Evolutionary conservation across 2,888 invertebrate genomes (phyloP), one percentile per base, ranked within the genome.

Genomic region (Frankliniella fusca): DNA sequence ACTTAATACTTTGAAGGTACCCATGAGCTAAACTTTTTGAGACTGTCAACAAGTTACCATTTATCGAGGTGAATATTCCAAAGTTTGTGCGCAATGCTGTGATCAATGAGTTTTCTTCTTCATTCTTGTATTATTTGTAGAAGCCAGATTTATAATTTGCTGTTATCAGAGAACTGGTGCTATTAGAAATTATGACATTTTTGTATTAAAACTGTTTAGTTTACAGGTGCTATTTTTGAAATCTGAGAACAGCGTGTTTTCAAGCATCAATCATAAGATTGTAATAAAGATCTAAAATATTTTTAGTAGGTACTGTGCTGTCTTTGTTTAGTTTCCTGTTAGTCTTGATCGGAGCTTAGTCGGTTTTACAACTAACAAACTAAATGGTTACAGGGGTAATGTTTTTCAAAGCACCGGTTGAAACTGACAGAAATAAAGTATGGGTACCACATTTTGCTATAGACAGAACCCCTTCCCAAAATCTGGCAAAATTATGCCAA

Each of bases 281-380:
- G 38, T 38, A 38, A 38, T 38, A 5, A 38, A 38, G 38, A 2
- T 38, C 38, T 38, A 38, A 38, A 38, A 38, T 38, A 38, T 38
- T 38, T 38, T 38, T 3, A 38, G 5, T 5, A 5, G 38, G 38
- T 38, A 38, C 61, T 61, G 5, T 12, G 70, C 70, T 23, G 70
- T 27, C 70, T 27, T 76, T n/a, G 70, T 76, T 76, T 76, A 23
- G 70, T 76, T 76, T 12, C 23, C 12, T 76, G 70, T 76, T 76
- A n/a, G 70, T 76, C 70, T 76, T 76, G 70, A 76, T 76, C 70
- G 70, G 70, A 76, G 70, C 70, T 76, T 76, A 27, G 27, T 27
- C 27, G 70, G 70, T 76, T 76, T 76, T 23, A 27, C 27, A 12
- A 76, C 70, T 76, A 76, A 76, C 70, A 76, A 9, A 76, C 27